Evolutionary conservation across 2,888 invertebrate genomes (phyloP), one percentile per base, ranked within the genome.

Genomic region (Scrobipalpa costella): DNA sequence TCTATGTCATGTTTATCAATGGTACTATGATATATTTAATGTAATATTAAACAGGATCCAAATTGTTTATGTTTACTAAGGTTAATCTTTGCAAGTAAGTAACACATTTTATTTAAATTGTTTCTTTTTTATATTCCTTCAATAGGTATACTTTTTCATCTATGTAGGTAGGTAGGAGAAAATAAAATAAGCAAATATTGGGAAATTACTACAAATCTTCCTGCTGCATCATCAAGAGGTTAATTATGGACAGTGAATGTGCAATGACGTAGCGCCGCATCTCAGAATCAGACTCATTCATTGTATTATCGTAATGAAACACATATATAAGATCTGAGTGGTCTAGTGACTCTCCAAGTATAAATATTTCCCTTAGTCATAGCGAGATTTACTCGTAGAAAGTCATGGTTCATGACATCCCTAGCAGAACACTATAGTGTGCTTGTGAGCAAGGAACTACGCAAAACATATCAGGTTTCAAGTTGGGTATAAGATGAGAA

Each of bases 321-420:
- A 40, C n/a, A 13, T 11, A 40, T 13, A 40, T 40, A n/a, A 40
- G 13, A 40, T 40, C 13, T 21, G 11, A 50, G 17, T 11, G 19
- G 50, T 2, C 11, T 11, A 21, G 3, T n/a, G n/a, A n/a, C n/a
- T 50, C 0, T 19, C 11, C 11, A 11, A 21, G 2, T 21, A 9
- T n/a, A 50, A 50, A 50, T 50, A 50, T 21, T 50, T 19, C 9
- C 11, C 19, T 50, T 50, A 50, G 50, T 50, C 50, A 50, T 19
- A 49, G 49, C 17, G 21, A 50, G 11, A n/a, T 5, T 9, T 17
- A 21, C 8, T 9, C 11, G 50, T 21, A 50, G 50, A 17, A 50
- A 15, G 50, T 7, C 49, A 9, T 50, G 50, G 21, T 19, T 50
- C 50, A 50, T 11, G 21, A 21, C 19, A 19, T n/a, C n/a, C n/a